Base-by-base conservation (phyloP, 2,888 invertebrate species). In the Caenorhabditis panamensis region DNA sequence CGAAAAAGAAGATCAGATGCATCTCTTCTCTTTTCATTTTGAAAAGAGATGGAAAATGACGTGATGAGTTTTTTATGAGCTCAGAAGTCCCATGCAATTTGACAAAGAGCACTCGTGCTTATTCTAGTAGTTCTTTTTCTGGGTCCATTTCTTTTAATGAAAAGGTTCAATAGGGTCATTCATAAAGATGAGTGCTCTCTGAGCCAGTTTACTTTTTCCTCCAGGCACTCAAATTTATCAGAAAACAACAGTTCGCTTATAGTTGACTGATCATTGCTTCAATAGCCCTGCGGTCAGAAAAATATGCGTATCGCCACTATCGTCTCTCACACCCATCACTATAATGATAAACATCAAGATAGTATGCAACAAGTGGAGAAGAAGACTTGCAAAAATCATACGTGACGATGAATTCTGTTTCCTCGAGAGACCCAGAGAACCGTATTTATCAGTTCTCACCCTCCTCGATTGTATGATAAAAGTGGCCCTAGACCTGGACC, bases 31-130 rank as follows among this genome's bases (percentile, higher is more conserved):
- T 36, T 36, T 36, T 11, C 36, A 36, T 36, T 36, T 36, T 8
- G 36, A 11, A 36, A 11, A 36, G 36, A n/a, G n/a, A n/a, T n/a
- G n/a, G n/a, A n/a, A 31, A 31, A 31, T 9, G 31, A 4, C 5
- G 4, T 9, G 31, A 6, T 9, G 31, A 31, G 31, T 31, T 5
- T 5, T 4, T 3, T n/a, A 13, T 41, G 13, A 41, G 41, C 18
- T 47, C 9, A 31, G 47, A 18, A 47, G n/a, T 18, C 2, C 47
- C 18, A 47, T 18, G 47, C 54, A 54, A 54, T 54, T 31, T 31
- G 13, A 13, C 18, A 31, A 31, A 56, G 36, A 56, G 56, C 56
- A 36, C 56, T n/a, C 6, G n/a, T 54, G n/a, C 54, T 31, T 54
- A 54, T 54, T 54, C 31, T 28, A 54, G 31, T 31, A n/a, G 28